Evolutionary conservation across 2,113 vertebrate species (phyloP).

Genomic region (Epinephelus fuscoguttatus): DNA sequence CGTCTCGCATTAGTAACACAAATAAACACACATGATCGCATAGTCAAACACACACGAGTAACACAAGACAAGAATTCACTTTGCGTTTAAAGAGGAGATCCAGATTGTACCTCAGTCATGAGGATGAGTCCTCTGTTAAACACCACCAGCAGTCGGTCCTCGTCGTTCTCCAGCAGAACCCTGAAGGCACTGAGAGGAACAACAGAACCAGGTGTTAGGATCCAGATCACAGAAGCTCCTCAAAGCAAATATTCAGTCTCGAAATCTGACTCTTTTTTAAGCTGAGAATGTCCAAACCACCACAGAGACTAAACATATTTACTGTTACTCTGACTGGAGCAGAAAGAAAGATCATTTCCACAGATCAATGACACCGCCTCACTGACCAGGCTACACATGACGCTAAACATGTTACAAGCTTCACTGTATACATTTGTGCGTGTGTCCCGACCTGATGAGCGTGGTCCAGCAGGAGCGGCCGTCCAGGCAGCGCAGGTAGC

Average conservation of each 20-base stretch:
- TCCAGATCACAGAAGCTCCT: background rate
- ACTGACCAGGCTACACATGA: background rate
- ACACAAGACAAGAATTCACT: too few species aligned
- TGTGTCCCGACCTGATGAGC: slow-evolving; percentile 91
- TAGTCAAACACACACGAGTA: too few species aligned
- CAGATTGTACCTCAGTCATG: slow-evolving; percentile 92
- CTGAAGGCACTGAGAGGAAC: slow-evolving; percentile 93
- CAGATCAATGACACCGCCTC: too few species aligned
- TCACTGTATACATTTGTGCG: background rate
- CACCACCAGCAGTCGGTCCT: slow-evolving; percentile 97
- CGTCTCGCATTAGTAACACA: too few species aligned
- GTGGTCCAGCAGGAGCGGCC: slow-evolving; percentile 99
- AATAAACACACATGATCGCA: too few species aligned
- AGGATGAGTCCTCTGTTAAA: slow-evolving; percentile 98
- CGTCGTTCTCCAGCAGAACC: slow-evolving; percentile 97
- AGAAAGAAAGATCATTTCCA: too few species aligned
- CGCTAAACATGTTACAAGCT: background rate
- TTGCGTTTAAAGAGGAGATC: background rate
- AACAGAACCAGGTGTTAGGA: background rate
- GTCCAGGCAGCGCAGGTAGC: slow-evolving; percentile 98
- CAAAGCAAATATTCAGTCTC: too few species aligned
- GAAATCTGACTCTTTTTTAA: too few species aligned
- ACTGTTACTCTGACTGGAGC: too few species aligned
- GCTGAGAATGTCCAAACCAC: too few species aligned
- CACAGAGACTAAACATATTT: too few species aligned